Conservation (phyloP, 2,888 invertebrate species). For the Spatulosminthurus flaviceps region DNA sequence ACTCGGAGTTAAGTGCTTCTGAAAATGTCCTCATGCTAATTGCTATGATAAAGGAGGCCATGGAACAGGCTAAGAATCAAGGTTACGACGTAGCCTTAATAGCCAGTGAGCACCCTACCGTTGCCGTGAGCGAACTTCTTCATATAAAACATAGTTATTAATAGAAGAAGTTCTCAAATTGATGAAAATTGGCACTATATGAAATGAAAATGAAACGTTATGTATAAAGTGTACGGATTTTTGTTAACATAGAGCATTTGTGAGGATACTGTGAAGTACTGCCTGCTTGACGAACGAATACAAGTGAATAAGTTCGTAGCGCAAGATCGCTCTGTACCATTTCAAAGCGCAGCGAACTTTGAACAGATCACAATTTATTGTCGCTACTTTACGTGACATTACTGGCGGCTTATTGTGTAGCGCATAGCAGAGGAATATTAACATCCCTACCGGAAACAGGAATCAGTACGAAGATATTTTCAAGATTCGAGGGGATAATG, state of each 20-base stretch:
- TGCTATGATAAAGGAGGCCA: neutral
- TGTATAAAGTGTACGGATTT: neutral
- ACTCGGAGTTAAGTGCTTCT: neutral
- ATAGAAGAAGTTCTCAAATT: too few species aligned
- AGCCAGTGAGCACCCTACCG: neutral
- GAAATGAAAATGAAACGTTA: too few species aligned
- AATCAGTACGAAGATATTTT: too few species aligned
- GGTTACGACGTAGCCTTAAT: neutral
- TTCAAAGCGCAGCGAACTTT: conserved; percentile 78
- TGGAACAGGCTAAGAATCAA: neutral
- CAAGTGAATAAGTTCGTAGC: conserved; percentile 83
- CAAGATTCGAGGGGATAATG: too few species aligned
- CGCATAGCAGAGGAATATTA: too few species aligned
- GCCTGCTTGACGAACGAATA: conserved; percentile 78
- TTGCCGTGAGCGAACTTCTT: neutral
- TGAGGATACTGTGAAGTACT: conserved; percentile 79
- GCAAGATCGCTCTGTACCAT: conserved; percentile 77
- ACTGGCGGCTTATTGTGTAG: too few species aligned
- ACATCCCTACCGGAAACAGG: too few species aligned
- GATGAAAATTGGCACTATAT: too few species aligned
- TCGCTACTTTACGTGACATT: conserved; percentile 67
- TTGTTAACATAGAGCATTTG: conserved; percentile 76
- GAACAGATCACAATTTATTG: conserved; percentile 82
- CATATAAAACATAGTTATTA: too few species aligned
- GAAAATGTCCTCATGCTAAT: neutral